phyloP scores from a whole-genome alignment of 1,140 invertebrate genomes.

The Heliconius nattereri region DNA sequence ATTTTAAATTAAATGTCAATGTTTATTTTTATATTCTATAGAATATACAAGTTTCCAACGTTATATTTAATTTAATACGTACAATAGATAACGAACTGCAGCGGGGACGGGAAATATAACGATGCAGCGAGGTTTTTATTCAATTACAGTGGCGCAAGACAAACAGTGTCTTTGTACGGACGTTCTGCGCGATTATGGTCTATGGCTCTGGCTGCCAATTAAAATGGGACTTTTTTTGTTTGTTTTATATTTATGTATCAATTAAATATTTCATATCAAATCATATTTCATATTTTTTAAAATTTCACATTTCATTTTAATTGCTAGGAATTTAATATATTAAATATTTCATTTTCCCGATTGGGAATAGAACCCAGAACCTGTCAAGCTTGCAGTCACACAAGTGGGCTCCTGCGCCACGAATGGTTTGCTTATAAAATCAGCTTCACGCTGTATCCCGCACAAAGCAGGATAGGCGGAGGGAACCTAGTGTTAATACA shows the following conservation, averaged over 20 bases:
- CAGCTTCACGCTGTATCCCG: no score
- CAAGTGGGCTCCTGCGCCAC: no score
- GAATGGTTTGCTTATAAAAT: no score
- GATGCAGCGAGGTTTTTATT: slow-evolving; percentile 7
- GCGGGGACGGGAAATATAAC: slow-evolving; percentile 15
- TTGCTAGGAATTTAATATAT: no score
- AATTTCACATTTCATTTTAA: no score
- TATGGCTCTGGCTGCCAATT: neutral
- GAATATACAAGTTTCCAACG: slow-evolving; percentile 6
- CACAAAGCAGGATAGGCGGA: no score
- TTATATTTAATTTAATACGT: slow-evolving; percentile 25
- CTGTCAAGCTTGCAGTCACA: no score
- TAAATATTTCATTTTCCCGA: no score
- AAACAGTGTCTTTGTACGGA: slow-evolving; percentile 7
- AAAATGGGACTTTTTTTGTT: neutral
- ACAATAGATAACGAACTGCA: slow-evolving; percentile 25
- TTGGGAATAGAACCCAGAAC: no score
- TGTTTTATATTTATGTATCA: neutral
- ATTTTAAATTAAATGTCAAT: neutral
- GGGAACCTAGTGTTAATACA: no score
- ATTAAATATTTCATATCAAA: no score
- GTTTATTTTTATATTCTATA: neutral
- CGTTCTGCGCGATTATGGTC: neutral
- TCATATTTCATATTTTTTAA: no score
- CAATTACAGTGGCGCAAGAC: slow-evolving; percentile 8